phyloP scores from a whole-genome alignment of 2,797 vertebrate genomes.

The Brachymystax lenok region DNA sequence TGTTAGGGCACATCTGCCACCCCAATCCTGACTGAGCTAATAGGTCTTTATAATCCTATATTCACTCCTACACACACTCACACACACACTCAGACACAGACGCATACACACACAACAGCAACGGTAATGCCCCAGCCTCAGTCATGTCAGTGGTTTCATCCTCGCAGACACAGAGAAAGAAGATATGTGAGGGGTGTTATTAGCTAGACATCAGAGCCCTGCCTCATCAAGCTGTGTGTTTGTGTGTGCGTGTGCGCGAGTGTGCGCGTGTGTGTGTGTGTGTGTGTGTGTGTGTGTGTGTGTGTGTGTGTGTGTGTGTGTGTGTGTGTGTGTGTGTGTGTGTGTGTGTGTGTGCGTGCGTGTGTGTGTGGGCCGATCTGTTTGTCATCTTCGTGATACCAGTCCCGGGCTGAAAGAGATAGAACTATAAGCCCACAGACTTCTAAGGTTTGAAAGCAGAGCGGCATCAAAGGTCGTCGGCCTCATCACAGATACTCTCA shows the following conservation, averaged over 20 bases:
- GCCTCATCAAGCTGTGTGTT: not conserved
- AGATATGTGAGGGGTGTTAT: not conserved
- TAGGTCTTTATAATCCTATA: not conserved
- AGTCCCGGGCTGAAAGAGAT: slow-evolving; percentile 34
- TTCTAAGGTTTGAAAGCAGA: slow-evolving; percentile 31
- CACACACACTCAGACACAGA: slow-evolving; percentile 9
- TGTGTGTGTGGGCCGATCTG: slow-evolving; percentile 7
- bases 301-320: slow-evolving; percentile 1
- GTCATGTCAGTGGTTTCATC: not conserved
- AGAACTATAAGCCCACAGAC: slow-evolving; percentile 10
- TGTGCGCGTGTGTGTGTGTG: slow-evolving; percentile 4
- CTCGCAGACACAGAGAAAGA: not conserved
- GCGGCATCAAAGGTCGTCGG: slow-evolving; percentile 36
- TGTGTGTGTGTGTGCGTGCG: not conserved
- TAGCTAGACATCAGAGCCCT: not conserved
- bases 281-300: not conserved
- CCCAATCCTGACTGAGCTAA: no score
- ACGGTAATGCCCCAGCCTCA: not conserved
- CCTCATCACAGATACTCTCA: slow-evolving; percentile 10
- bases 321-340: slow-evolving; percentile 5
- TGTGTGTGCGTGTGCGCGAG: not conserved
- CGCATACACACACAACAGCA: slow-evolving; percentile 7
- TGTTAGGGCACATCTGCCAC: no score
- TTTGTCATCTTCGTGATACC: slow-evolving; percentile 29
- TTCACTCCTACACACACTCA: not conserved